These are phyloP conservation scores for Merluccius polli DNA, from an alignment of 2,797 vertebrate species.

Conservation along the genomic window DNA sequence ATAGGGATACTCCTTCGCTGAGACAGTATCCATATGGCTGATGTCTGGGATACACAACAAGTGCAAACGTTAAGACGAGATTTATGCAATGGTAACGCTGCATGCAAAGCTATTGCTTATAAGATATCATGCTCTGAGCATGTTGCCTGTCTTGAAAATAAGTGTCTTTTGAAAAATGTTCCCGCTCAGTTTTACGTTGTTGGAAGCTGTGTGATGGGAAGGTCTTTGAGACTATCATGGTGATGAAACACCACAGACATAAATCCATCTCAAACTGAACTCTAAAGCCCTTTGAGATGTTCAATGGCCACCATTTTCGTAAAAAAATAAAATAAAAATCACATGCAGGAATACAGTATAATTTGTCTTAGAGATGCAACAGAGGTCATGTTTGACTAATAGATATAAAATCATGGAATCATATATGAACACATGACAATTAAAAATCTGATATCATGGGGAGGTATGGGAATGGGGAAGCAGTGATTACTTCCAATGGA, in stretches of 20 bases:
- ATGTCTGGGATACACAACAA: constrained; percentile 55
- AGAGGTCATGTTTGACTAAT: neutral
- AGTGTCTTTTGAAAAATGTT: neutral
- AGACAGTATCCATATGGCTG: constrained; percentile 48
- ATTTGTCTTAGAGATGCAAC: neutral
- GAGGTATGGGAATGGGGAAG: neutral
- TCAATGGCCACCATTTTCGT: neutral
- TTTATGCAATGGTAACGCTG: neutral
- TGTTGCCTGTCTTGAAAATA: neutral
- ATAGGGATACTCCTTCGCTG: constrained; percentile 44
- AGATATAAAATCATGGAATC: neutral
- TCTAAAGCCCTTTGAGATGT: neutral
- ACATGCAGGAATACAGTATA: neutral
- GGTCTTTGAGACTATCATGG: neutral
- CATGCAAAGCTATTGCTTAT: neutral
- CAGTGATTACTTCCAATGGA: neutral
- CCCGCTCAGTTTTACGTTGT: neutral
- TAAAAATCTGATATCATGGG: neutral
- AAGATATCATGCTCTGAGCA: neutral
- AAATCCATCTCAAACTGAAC: neutral
- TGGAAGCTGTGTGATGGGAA: neutral
- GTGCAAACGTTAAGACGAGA: constrained; percentile 38
- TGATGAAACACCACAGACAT: neutral
- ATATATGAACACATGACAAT: neutral
- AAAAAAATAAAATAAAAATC: neutral